Evolutionary conservation across 1,140 invertebrate species (phyloP), one percentile per base, ranked within the genome.

Genomic region (Anastatus disparis): DNA sequence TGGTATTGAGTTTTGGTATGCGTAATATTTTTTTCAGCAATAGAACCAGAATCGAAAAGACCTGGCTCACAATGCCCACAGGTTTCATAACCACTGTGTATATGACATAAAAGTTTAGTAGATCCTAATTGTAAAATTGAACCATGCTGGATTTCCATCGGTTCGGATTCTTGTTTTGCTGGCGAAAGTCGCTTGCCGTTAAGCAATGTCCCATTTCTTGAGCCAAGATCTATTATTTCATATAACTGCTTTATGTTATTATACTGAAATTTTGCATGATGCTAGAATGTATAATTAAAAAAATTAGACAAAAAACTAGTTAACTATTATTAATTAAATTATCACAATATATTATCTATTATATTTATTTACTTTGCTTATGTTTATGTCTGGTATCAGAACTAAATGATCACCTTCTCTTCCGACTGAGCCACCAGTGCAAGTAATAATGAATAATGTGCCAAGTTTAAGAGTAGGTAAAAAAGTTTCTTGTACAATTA

Each of bases 1-100:
- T 92, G 90, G 75, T 94, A 89, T 61, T 79, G 84, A n/a, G 44
- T 81, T 3, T 76, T 72, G 10, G 40, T 55, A 20, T 38, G 62
- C 20, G 6, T 40, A 40, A 2, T 42, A 27, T 46, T 74, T 68
- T 70, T 79, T 8, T 72, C 78, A 8, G 71, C 42, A 6, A 44
- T 10, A 13, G 63, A 70, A 22, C 35, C 55, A n/a, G 38, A 78
- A 48, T 77, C 78, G 40, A 94, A 77, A 27, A 95, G 87, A 9
- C 95, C 95, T 0, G 95, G 95, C 81, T 97, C 95, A 86, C 96
- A 98, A 70, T 93, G 87, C 0, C 93, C 92, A 80, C 96, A 98
- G 0, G 95, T 97, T 72, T 94, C 91, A 70, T 88, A 87, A 0
- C 95, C 94, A 27, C 88, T 87, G 81, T 98, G 96, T 62, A 97